Evolutionary conservation across 2,888 invertebrate species (phyloP).

Genomic region (Epirrhoe tristata): DNA sequence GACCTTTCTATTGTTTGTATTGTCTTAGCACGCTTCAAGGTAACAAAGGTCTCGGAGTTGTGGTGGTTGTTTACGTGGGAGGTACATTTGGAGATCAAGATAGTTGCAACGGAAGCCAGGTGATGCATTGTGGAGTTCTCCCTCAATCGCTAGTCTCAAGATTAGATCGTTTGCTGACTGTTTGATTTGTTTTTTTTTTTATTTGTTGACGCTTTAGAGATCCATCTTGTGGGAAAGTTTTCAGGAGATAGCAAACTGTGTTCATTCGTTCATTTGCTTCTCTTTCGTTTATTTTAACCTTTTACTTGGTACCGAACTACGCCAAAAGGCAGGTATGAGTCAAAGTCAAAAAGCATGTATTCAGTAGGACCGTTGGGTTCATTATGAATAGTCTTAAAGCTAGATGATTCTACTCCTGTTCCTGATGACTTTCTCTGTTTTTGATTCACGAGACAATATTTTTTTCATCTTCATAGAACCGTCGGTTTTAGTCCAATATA

Average conservation of each 20-base stretch:
- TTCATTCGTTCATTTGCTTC: background rate
- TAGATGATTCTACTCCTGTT: too few relatives aligned
- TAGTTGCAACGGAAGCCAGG: conserved; percentile 81
- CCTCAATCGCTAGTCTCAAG: conserved; percentile 74
- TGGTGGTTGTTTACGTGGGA: conserved; percentile 76
- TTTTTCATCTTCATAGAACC: too few relatives aligned
- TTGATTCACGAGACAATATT: too few relatives aligned
- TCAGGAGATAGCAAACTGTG: conserved; percentile 32
- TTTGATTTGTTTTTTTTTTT: conserved; percentile 64
- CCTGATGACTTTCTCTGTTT: too few relatives aligned
- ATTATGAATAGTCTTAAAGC: too few relatives aligned
- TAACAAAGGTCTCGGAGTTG: conserved; percentile 55
- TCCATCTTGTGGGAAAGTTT: conserved; percentile 42
- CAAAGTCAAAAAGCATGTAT: too few relatives aligned
- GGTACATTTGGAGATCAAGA: conserved; percentile 81
- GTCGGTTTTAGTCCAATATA: too few relatives aligned
- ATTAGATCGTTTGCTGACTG: conserved; percentile 73
- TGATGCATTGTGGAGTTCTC: conserved; percentile 78
- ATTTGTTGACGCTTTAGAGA: conserved; percentile 61
- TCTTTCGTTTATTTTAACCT: background rate
- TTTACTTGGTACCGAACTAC: too few relatives aligned
- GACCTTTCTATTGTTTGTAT: conserved; percentile 50
- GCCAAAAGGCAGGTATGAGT: too few relatives aligned
- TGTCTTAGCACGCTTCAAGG: conserved; percentile 34
- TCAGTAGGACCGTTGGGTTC: too few relatives aligned